A percentile compares a stretch with the other conserved stretches of the same genome.
Conservation (phyloP, 2,888 invertebrate species). For the Lumbricus terrestris region DNA sequence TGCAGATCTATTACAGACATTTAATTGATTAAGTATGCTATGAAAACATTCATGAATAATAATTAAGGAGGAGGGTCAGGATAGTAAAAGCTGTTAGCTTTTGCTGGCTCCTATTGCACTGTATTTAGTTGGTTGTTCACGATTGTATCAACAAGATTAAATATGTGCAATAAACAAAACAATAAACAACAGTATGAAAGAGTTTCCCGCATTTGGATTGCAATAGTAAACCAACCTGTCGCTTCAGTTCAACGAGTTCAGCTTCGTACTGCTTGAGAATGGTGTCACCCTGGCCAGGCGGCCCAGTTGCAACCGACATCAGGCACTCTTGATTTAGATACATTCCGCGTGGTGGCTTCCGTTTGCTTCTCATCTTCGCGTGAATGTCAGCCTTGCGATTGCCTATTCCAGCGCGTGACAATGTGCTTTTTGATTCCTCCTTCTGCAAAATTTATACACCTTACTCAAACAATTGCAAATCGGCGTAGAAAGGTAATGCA, state of each 20-base stretch:
- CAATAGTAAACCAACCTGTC: conserved; percentile 74
- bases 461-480: background rate
- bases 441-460: conserved; percentile 29
- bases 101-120: too few relatives aligned
- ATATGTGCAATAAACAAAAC: too few relatives aligned
- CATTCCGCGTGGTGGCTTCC: conserved; percentile 92
- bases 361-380: conserved; percentile 63
- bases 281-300: conserved; percentile 73
- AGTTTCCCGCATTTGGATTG: background rate
- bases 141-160: too few relatives aligned
- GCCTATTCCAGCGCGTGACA: conserved; percentile 32
- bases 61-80: too few relatives aligned
- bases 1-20: too few relatives aligned
- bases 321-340: conserved; percentile 96
- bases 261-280: conserved; percentile 88
- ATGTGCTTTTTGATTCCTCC: conserved; percentile 31
- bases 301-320: conserved; percentile 81
- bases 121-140: too few relatives aligned
- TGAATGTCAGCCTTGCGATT: conserved; percentile 62
- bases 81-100: too few relatives aligned
- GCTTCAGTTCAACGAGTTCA: conserved; percentile 88
- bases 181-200: too few relatives aligned
- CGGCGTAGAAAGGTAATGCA: background rate
- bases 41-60: too few relatives aligned
- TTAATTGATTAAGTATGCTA: too few relatives aligned